phyloP scores from a whole-genome alignment of 2,113 vertebrate species.

The Chionodraco myersi region DNA sequence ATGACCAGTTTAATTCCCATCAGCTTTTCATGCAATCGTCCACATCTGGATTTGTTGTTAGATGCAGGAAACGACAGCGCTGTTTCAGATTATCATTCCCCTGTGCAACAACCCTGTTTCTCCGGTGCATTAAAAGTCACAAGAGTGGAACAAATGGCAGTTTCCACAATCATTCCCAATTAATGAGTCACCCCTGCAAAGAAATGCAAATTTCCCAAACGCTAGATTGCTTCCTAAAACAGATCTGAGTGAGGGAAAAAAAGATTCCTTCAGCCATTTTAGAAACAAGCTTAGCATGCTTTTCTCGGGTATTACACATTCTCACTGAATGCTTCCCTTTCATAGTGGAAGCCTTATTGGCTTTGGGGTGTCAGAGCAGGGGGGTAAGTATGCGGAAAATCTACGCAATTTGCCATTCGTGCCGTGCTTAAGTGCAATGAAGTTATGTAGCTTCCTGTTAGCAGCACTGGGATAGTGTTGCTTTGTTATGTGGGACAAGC shows the following conservation, averaged over 20 bases:
- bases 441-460: slow-evolving; percentile 68
- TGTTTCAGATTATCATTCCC: slow-evolving; percentile 60
- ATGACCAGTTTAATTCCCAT: slow-evolving; percentile 14
- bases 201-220: slow-evolving; percentile 75
- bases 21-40: slow-evolving; percentile 13
- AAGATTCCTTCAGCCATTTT: slow-evolving; percentile 68
- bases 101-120: slow-evolving; percentile 63
- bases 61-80: slow-evolving; percentile 41
- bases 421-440: slow-evolving; percentile 27
- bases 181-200: slow-evolving; percentile 75
- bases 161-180: slow-evolving; percentile 75
- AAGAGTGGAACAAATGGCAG: slow-evolving; percentile 75
- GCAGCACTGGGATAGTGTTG: slow-evolving; percentile 38
- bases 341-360: slow-evolving; percentile 73
- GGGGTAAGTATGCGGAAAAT: slow-evolving; percentile 69
- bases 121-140: slow-evolving; percentile 77
- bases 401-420: slow-evolving; percentile 33
- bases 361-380: slow-evolving; percentile 45
- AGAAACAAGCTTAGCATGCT: slow-evolving; percentile 45
- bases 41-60: slow-evolving; percentile 27
- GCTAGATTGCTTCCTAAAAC: slow-evolving; percentile 74
- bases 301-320: slow-evolving; percentile 57
- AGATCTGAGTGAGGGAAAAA: slow-evolving; percentile 24
- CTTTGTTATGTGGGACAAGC: slow-evolving; percentile 44
- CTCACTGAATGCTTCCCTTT: slow-evolving; percentile 55